Evolutionary conservation across 2,888 invertebrate genomes (phyloP).

Genomic region (Melinaea menophilus): DNA sequence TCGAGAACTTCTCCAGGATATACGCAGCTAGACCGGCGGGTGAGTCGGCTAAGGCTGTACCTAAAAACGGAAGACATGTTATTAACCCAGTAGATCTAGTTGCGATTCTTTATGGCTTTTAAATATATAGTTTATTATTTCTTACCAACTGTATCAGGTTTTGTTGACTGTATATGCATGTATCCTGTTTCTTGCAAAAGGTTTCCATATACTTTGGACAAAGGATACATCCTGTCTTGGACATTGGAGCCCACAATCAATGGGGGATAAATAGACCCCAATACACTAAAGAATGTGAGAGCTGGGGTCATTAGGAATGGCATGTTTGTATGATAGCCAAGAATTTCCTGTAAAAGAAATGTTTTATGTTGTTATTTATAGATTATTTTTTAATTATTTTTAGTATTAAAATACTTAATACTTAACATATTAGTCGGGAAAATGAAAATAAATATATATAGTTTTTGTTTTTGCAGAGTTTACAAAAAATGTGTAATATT

Average conservation of each 20-base stretch:
- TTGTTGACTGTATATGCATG: slow-evolving; percentile 87
- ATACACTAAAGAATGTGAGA: slow-evolving; percentile 47
- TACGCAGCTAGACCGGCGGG: slow-evolving; percentile 90
- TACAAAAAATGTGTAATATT: neutral
- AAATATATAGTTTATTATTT: neutral
- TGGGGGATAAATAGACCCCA: slow-evolving; percentile 77
- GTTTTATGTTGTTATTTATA: neutral
- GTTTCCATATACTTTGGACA: slow-evolving; percentile 33
- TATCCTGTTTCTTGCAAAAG: slow-evolving; percentile 50
- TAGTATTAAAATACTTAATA: neutral
- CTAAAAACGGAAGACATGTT: slow-evolving; percentile 19
- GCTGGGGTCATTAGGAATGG: slow-evolving; percentile 50
- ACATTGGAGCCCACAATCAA: slow-evolving; percentile 66
- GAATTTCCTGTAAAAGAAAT: slow-evolving; percentile 53
- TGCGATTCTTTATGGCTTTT: neutral
- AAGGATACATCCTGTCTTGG: slow-evolving; percentile 52
- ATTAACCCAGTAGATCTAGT: neutral
- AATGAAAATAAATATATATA: neutral
- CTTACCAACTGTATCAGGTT: slow-evolving; percentile 89
- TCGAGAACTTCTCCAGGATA: slow-evolving; percentile 89
- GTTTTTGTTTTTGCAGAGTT: neutral
- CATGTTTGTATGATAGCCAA: slow-evolving; percentile 81
- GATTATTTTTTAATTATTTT: neutral
- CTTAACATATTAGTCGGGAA: neutral
- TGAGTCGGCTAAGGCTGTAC: slow-evolving; percentile 74